These are phyloP conservation scores for Syngnathoides biaculeatus DNA, from an alignment of 2,113 vertebrate genomes.

Conservation along the genomic window DNA sequence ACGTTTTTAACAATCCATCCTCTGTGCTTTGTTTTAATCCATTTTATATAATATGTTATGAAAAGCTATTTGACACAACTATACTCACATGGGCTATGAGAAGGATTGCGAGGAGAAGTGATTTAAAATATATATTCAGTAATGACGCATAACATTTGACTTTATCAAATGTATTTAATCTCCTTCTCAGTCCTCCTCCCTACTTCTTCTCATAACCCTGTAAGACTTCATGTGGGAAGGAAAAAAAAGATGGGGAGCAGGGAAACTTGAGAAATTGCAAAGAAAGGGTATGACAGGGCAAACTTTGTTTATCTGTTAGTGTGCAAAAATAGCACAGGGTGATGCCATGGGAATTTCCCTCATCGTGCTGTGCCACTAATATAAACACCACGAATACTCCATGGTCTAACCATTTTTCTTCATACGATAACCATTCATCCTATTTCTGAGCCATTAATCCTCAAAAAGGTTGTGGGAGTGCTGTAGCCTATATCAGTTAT, in stretches of 20 bases:
- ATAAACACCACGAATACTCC: conserved; percentile 12
- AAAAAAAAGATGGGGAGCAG: conserved; percentile 26
- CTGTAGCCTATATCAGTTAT: too few relatives aligned
- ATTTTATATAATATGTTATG: not conserved
- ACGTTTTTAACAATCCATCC: not conserved
- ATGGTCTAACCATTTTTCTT: not conserved
- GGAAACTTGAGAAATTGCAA: conserved; percentile 59
- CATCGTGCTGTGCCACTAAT: conserved; percentile 60
- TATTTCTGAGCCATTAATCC: too few relatives aligned
- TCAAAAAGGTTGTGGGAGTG: too few relatives aligned
- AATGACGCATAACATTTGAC: conserved; percentile 61
- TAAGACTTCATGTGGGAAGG: conserved; percentile 75
- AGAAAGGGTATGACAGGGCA: conserved; percentile 57
- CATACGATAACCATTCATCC: not conserved
- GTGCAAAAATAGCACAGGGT: conserved; percentile 83
- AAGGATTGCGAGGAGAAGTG: conserved; percentile 55
- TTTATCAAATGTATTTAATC: conserved; percentile 61
- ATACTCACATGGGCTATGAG: not conserved
- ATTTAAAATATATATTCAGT: conserved; percentile 40
- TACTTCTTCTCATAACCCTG: conserved; percentile 91
- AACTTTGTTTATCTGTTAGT: conserved; percentile 53
- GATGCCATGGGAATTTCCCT: conserved; percentile 86
- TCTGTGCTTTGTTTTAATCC: not conserved
- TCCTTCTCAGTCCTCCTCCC: conserved; percentile 66
- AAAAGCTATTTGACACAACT: not conserved